Base-by-base conservation (phyloP, 2,113 vertebrate species). In the Meleagris gallopavo region DNA sequence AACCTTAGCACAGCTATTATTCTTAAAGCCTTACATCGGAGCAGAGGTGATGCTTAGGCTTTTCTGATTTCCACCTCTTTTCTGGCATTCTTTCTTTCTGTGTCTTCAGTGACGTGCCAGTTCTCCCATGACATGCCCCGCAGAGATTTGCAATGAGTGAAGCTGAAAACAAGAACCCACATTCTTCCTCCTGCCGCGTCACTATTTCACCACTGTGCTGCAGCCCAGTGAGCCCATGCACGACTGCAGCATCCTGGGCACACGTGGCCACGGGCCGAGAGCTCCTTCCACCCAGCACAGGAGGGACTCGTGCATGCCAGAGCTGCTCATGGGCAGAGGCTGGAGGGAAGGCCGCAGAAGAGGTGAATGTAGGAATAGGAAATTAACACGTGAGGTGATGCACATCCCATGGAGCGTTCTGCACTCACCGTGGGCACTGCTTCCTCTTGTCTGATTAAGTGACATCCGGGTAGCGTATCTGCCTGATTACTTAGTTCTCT, bases 211-310 rank as follows among this genome's bases (percentile, higher is more conserved):
- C 18, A 13, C 3, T 7, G 62, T 21, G 36, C 24, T 8, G 2
- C 1, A 2, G 32, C 24, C 32, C 2, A 0, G 27, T 27, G 18
- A 62, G 11, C 24, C 43, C 25, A 6, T 1, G 3, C n/a, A 16
- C 7, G 36, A 13, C 27, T 48, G 40, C 5, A 4, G 11, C 24
- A 32, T 46, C 40, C 30, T 61, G 43, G 67, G 41, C 4, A 6
- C 52, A 32, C 62, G 22, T 1, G 0, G 3, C 0, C 2, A 2
- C 46, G 17, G 67, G 6, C n/a, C 0, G 17, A 54, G 50, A 86
- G 41, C 64, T 69, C 18, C 71, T 75, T 58, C 41, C 21, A 41
- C 8, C 0, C 0, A 69, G 52, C 0, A 1, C 40, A 22, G 36
- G 25, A 66, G 14, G 19, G 55, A 0, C 24, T 54, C 7, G 0